These are phyloP conservation scores for Cantharis nigra DNA, from an alignment of 2,888 invertebrate species.

Conservation along the genomic window DNA sequence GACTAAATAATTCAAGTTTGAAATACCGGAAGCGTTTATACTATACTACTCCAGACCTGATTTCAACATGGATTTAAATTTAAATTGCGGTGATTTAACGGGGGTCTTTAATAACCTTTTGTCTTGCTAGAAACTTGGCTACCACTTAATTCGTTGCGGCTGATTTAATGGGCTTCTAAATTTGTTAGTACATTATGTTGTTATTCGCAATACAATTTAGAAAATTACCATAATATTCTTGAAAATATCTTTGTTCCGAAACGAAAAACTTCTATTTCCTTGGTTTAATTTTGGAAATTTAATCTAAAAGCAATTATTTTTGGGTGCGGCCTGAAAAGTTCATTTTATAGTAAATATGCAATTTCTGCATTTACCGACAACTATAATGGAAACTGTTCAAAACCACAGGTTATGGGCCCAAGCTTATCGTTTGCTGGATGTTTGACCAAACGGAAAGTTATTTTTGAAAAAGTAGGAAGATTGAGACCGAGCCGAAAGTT, in stretches of 20 bases:
- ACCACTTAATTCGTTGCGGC: conserved; percentile 13
- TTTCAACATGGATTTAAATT: conserved; percentile 32
- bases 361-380: neutral
- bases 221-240: neutral
- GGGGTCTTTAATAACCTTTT: conserved; percentile 32
- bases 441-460: no score
- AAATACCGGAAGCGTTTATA: conserved; percentile 36
- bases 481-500: neutral
- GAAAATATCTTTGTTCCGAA: neutral
- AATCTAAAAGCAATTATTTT: neutral
- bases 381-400: neutral
- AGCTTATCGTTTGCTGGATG: no score
- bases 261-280: neutral
- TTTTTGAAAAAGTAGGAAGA: neutral
- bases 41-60: conserved; percentile 28
- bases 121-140: conserved; percentile 11
- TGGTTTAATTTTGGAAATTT: neutral
- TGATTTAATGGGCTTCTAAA: conserved; percentile 8
- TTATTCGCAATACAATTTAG: neutral
- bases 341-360: neutral
- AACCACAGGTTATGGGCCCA: no score
- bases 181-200: conserved; percentile 6
- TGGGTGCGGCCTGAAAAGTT: neutral
- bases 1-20: conserved; percentile 34
- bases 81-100: conserved; percentile 34